Conservation (phyloP, 2,797 vertebrate species). For the Gambelia wislizenii region DNA sequence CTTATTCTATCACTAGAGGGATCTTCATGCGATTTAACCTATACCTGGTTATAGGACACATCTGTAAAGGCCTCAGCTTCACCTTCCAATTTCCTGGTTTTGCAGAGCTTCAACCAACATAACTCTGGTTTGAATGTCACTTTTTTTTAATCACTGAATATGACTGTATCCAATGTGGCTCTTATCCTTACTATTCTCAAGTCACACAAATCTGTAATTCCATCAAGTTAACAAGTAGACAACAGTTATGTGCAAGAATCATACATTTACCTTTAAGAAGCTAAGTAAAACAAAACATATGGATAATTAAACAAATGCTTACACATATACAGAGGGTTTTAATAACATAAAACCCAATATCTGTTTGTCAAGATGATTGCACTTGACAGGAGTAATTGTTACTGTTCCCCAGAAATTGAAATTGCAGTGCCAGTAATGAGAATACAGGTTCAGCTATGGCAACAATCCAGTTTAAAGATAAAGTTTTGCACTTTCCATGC, state of each 20-base stretch:
- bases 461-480: background rate
- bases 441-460: background rate
- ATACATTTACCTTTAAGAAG: background rate
- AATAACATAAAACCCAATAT: background rate
- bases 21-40: background rate
- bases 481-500: background rate
- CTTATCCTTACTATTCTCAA: background rate
- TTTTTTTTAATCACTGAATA: background rate
- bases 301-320: conserved; percentile 18
- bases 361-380: background rate
- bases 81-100: background rate
- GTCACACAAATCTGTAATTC: background rate
- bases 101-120: background rate
- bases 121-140: background rate
- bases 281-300: background rate
- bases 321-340: background rate
- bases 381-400: conserved; percentile 20
- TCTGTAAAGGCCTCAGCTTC: background rate
- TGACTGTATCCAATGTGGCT: too few relatives aligned
- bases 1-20: background rate
- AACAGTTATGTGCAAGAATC: background rate
- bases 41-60: background rate
- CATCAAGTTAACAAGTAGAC: too few relatives aligned
- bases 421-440: conserved; percentile 8
- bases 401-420: conserved; percentile 9